Evolutionary conservation across 2,888 invertebrate species (phyloP).

Genomic region (Coecobrya sp.): DNA sequence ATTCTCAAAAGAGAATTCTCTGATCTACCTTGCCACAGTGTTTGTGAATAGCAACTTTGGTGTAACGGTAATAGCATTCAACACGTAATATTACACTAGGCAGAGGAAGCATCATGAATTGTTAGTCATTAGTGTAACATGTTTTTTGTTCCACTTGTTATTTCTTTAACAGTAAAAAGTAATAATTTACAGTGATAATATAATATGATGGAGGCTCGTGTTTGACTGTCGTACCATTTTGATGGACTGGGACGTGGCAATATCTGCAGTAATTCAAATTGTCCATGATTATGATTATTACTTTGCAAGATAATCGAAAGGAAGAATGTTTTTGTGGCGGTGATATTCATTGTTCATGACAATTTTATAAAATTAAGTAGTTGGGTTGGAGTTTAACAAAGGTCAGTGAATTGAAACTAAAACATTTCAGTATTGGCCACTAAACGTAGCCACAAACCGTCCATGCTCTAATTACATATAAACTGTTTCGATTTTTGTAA

Average conservation of each 20-base stretch:
- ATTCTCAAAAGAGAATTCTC: not conserved
- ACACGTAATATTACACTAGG: not conserved
- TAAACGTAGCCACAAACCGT: no score
- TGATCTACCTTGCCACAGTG: not conserved
- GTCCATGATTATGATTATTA: not conserved
- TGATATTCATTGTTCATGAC: not conserved
- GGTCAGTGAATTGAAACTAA: no score
- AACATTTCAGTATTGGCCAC: no score
- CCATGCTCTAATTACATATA: no score
- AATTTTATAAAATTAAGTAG: no score
- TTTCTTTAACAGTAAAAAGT: not conserved
- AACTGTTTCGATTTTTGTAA: no score
- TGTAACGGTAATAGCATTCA: not conserved
- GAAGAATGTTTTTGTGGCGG: not conserved
- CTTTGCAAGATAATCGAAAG: not conserved
- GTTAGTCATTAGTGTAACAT: not conserved
- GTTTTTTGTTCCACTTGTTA: not conserved
- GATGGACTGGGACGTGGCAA: no score
- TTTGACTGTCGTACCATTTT: not conserved
- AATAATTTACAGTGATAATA: not conserved
- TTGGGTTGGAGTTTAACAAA: no score
- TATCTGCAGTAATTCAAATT: not conserved
- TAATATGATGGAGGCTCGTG: not conserved
- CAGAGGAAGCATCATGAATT: not conserved
- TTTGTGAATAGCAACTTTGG: conserved; percentile 1